Evolutionary conservation across 2,113 vertebrate genomes (phyloP).

Genomic region (Guaruba guarouba): DNA sequence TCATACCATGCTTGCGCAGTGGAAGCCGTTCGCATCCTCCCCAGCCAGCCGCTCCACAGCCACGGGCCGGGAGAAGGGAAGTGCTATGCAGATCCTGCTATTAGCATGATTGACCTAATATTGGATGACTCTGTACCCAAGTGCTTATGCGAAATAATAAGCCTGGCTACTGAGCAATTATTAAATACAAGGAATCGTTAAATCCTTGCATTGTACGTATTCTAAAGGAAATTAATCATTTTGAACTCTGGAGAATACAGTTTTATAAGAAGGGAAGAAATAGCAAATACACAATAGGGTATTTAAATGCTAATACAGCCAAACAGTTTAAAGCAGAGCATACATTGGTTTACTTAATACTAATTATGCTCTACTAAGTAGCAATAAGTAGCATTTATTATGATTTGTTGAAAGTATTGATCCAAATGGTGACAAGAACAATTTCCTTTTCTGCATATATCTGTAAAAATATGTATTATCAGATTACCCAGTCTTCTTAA

Average conservation of each 20-base stretch:
- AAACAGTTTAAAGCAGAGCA: constrained; percentile 67
- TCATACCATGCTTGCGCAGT: neutral
- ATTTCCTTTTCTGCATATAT: constrained; percentile 12
- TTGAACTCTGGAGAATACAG: constrained; percentile 67
- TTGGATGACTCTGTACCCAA: constrained; percentile 8
- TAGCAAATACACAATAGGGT: constrained; percentile 70
- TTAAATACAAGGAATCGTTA: constrained; percentile 68
- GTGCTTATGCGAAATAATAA: constrained; percentile 63
- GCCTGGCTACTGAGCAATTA: constrained; percentile 67
- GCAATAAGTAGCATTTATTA: constrained; percentile 63
- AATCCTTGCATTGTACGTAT: constrained; percentile 66
- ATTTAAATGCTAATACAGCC: constrained; percentile 74
- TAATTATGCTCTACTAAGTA: constrained; percentile 69
- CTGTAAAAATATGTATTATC: constrained; percentile 47
- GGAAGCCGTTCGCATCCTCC: neutral
- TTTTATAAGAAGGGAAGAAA: constrained; percentile 66
- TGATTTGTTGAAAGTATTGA: constrained; percentile 66
- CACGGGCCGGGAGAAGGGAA: neutral
- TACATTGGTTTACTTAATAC: constrained; percentile 65
- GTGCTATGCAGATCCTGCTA: neutral
- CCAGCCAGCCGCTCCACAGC: neutral
- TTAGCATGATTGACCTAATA: constrained; percentile 32
- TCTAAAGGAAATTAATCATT: constrained; percentile 76
- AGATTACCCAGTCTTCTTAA: constrained; percentile 17
- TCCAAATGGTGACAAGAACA: constrained; percentile 50